Conservation (phyloP, 2,797 vertebrate genomes). For the Thaleichthys pacificus region DNA sequence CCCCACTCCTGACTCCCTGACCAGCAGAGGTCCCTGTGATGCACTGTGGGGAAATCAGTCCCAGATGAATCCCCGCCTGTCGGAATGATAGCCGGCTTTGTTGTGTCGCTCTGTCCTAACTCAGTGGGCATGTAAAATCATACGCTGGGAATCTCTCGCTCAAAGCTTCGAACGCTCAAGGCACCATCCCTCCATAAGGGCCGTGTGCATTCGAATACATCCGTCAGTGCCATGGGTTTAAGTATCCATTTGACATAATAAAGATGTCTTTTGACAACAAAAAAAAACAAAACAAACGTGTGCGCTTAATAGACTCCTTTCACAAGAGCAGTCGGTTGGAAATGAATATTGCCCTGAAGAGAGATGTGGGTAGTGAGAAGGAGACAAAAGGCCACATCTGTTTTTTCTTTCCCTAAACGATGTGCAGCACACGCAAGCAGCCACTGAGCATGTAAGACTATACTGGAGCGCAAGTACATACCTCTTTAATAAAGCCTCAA, state of each 20-base stretch:
- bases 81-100: background rate
- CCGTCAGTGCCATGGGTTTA: background rate
- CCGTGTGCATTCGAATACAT: background rate
- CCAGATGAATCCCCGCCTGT: constrained; percentile 5
- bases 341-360: constrained; percentile 18
- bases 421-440: background rate
- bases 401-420: background rate
- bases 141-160: background rate
- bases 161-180: background rate
- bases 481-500: constrained; percentile 11
- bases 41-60: background rate
- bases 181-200: background rate
- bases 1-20: background rate
- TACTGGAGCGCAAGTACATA: constrained; percentile 9
- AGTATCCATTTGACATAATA: constrained; percentile 3
- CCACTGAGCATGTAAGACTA: constrained; percentile 8
- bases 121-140: background rate
- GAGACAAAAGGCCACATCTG: constrained; percentile 10
- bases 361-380: constrained; percentile 11
- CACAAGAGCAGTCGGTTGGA: background rate
- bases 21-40: constrained; percentile 13
- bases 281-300: background rate
- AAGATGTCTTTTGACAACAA: constrained; percentile 4
- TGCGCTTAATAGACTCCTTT: constrained; percentile 4
- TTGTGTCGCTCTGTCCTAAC: background rate